A percentile compares a stretch with the other conserved stretches of the same genome.
Conservation (phyloP, 2,888 invertebrate genomes). For the Gonocerus acuteangulatus region DNA sequence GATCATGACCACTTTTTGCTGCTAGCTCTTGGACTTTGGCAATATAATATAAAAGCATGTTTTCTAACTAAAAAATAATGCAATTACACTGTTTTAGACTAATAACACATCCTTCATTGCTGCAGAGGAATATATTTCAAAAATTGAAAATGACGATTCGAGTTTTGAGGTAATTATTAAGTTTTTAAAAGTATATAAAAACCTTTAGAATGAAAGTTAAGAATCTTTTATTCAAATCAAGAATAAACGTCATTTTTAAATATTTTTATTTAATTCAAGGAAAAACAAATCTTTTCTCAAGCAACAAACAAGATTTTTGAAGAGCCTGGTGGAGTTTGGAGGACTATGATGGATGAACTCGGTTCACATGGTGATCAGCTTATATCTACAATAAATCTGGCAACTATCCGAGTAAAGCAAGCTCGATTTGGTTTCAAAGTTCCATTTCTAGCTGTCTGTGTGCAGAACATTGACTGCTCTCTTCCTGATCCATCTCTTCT, state of each 20-base stretch:
- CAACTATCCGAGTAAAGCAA: constrained; percentile 31
- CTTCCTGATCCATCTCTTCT: constrained; percentile 40
- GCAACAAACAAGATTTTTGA: constrained; percentile 27
- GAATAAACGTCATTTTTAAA: not conserved
- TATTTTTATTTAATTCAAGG: constrained; percentile 22
- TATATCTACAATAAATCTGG: constrained; percentile 36
- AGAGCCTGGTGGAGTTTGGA: constrained; percentile 33
- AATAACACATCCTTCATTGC: constrained; percentile 28
- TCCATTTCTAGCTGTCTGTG: constrained; percentile 40
- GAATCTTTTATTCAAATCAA: no score
- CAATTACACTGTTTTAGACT: no score
- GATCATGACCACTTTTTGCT: no score
- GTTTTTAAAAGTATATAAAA: no score
- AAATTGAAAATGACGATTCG: constrained; percentile 25
- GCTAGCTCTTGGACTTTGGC: no score
- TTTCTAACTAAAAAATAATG: no score
- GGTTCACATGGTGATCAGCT: constrained; percentile 27
- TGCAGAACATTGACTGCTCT: constrained; percentile 39
- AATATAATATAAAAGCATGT: no score
- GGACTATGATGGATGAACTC: constrained; percentile 33
- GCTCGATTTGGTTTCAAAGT: constrained; percentile 38
- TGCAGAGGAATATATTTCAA: constrained; percentile 30
- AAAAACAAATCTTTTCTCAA: constrained; percentile 30
- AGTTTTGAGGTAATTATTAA: constrained; percentile 13
- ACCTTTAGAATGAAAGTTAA: no score